Percentiles rank a stretch among this genome's conserved stretches.
phyloP scores from a whole-genome alignment of 2,797 vertebrate species.

The Caiman crocodilus region DNA sequence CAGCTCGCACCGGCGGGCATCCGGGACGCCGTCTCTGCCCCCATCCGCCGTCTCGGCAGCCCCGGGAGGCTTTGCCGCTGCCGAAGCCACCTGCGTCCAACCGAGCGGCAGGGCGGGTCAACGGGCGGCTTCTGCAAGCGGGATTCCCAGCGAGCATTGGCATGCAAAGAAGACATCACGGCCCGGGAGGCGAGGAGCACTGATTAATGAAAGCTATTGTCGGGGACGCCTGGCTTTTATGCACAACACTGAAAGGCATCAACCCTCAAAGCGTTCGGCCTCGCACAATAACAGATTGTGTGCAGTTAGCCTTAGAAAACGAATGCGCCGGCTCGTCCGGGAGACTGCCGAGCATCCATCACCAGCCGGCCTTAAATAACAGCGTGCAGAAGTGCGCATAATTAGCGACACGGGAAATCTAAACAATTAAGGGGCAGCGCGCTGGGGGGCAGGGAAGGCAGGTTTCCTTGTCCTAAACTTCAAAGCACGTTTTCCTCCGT shows the following conservation, averaged over 20 bases:
- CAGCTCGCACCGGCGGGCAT: no score
- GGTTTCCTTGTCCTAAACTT: background rate
- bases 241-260: constrained; percentile 60
- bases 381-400: background rate
- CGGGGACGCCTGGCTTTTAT: constrained; percentile 61
- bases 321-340: constrained; percentile 44
- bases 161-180: background rate
- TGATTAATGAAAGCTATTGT: constrained; percentile 74
- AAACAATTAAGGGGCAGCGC: constrained; percentile 4
- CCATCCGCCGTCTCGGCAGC: background rate
- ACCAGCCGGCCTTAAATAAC: constrained; percentile 32
- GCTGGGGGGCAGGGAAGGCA: background rate
- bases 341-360: constrained; percentile 52
- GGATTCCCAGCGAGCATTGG: background rate
- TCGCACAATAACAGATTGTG: constrained; percentile 64
- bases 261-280: constrained; percentile 48
- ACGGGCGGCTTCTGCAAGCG: constrained; percentile 32
- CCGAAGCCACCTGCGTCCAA: no score
- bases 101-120: background rate
- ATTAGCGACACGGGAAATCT: constrained; percentile 12
- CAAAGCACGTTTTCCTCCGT: background rate
- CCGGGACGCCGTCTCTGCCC: no score
- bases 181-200: constrained; percentile 8
- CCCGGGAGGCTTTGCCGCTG: background rate
- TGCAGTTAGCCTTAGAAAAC: constrained; percentile 65